Percentiles rank a stretch among this genome's conserved stretches.
These are phyloP conservation scores for Carterocephalus palaemon DNA, from an alignment of 2,888 invertebrate species.

Conservation along the genomic window DNA sequence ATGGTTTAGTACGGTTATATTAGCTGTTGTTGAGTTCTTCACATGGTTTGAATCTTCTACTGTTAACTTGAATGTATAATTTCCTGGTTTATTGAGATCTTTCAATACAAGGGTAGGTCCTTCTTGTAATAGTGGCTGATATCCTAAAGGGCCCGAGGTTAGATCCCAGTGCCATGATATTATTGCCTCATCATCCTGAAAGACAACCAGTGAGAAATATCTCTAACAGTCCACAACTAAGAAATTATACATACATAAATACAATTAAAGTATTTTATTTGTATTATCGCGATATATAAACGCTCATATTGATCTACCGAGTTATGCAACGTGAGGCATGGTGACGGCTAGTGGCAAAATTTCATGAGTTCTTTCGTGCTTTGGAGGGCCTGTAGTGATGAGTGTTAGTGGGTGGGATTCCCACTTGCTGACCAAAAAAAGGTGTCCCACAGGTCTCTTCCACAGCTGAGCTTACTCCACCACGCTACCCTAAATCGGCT, in stretches of 20 bases:
- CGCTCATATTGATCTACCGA: no score
- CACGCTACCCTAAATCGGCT: no score
- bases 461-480: no score
- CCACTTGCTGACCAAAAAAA: no score
- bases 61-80: conserved; percentile 93
- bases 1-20: conserved; percentile 92
- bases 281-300: no score
- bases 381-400: no score
- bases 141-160: conserved; percentile 91
- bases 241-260: not conserved
- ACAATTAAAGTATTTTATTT: no score
- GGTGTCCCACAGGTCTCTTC: no score
- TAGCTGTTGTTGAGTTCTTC: conserved; percentile 90
- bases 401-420: no score
- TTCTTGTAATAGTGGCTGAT: conserved; percentile 88
- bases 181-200: conserved; percentile 88
- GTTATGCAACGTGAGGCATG: no score
- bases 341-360: no score
- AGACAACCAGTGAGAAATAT: not conserved
- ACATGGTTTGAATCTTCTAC: conserved; percentile 95
- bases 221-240: not conserved
- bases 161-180: conserved; percentile 95
- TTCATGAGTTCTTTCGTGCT: no score
- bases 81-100: conserved; percentile 91
- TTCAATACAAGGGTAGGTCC: conserved; percentile 90